Evolutionary conservation across 2,113 vertebrate genomes (phyloP).

Genomic region (Cebus imitator): DNA sequence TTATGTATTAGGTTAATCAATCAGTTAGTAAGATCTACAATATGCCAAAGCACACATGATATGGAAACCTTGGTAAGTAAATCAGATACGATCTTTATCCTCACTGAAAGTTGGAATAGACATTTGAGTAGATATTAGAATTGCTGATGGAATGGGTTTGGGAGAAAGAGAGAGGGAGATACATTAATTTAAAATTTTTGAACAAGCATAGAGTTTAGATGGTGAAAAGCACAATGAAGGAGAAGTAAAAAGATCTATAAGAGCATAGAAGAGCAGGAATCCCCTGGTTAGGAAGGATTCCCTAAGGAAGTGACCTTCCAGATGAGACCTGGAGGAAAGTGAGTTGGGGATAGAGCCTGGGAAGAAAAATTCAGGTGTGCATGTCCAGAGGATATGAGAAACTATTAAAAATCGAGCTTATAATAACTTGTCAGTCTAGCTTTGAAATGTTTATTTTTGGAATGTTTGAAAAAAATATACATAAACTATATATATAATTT

Average conservation of each 20-base stretch:
- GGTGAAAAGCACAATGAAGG: background rate
- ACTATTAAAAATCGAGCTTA: background rate
- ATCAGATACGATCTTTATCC: background rate
- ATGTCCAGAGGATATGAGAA: background rate
- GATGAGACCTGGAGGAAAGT: background rate
- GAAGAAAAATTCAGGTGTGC: background rate
- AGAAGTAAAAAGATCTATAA: background rate
- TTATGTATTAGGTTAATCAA: background rate
- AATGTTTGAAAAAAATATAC: background rate
- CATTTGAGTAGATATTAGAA: background rate
- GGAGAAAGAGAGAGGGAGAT: background rate
- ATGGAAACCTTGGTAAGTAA: background rate
- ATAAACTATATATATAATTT: background rate
- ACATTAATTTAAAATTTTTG: background rate
- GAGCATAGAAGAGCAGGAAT: background rate
- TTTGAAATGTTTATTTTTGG: background rate
- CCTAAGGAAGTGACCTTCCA: background rate
- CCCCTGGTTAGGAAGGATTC: background rate
- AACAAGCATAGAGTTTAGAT: background rate
- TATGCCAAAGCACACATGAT: background rate
- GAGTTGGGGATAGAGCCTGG: fast-evolving
- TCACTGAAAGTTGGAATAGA: background rate
- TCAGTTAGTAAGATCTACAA: background rate
- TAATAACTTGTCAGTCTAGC: background rate
- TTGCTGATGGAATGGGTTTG: background rate